Base-by-base conservation (phyloP, 2,888 invertebrate genomes). In the Icerya purchasi region DNA sequence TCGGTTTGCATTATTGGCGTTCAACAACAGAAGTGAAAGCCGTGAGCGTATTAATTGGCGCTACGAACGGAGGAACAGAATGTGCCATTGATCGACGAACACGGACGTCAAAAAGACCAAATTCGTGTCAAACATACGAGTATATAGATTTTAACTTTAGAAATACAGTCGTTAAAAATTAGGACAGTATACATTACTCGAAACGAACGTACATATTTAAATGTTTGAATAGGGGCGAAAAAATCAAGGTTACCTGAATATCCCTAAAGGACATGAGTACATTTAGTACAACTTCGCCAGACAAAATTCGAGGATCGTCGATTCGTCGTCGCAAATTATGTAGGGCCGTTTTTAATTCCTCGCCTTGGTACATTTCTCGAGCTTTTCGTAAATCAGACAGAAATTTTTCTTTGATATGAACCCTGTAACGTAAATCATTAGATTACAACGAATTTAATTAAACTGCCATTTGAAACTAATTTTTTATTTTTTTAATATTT, bases 361-460 rank as follows among this genome's bases (percentile, higher is more conserved):
- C 82, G 1, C 90, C 91, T 57, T 82, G 84, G 71, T 83, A 83
- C 1, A 81, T 82, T 69, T 97, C 94, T 54, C 93, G 81, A 0
- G 90, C 86, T 73, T 92, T 91, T 22, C 96, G 81, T 50, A 98
- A 74, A 72, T 98, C 98, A 3, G 84, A 78, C 56, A 97, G 75
- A 74, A 98, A 98, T 73, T 96, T 96, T 72, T 98, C 97, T 71
- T 94, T 92, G 76, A 93, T 86, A 69, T 94, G 93, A 52, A 55
- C 54, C 54, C 64, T 62, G 49, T 19, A 56, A 51, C 18, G 22
- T 57, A 61, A 57, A 57, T 55, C 53, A 53, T n/a, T n/a, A n/a
- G n/a, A n/a, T n/a, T n/a, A n/a, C n/a, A n/a, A n/a, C n/a, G n/a
- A n/a, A 23, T 8, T 57, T 3, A 36, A 50, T 56, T 22, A 56